Base-by-base conservation (phyloP, 2,113 vertebrate species). In the Hemibagrus wyckioides region DNA sequence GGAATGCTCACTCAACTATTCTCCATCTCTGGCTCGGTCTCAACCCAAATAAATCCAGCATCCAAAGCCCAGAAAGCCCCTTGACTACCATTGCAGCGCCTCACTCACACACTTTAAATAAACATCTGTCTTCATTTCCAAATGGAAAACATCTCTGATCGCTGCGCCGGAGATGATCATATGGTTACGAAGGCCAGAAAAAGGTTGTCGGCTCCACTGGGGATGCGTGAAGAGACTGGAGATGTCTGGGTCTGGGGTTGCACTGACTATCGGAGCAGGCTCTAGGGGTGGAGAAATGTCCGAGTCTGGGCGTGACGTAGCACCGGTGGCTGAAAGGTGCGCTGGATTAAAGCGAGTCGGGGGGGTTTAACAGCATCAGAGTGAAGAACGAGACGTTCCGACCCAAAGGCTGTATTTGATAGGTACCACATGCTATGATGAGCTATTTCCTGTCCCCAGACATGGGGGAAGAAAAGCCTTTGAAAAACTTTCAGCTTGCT, bases 371-470 rank as follows among this genome's bases (percentile, higher is more conserved):
- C 79, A 30, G 75, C 44, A 85, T 79, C 44, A 48, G 65, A 84
- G 48, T n/a, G 61, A 77, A 84, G 61, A 61, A 61, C 48, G 28
- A 82, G 84, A 39, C 65, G 84, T 88, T 63, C 76, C 88, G 79
- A 52, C 56, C 65, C 57, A 80, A 87, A 83, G 85, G 56, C 85
- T 69, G 85, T 10, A 17, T 73, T 90, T 90, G 50, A 89, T 83
- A 76, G 71, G 48, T 67, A 75, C 63, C 89, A 86, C 85, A 85
- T 69, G 80, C 57, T 71, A 21, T 82, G 59, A 84, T 83, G 67
- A 81, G 79, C 76, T 84, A 88, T 89, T 92, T 92, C 92, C 90
- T 88, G 90, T 80, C 80, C 80, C 82, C 61, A 75, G 82, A 88
- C 4, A 15, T 84, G 17, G 15, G 77, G 81, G 10, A 21, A 82